Evolutionary conservation across 2,888 invertebrate genomes (phyloP), one percentile per base, ranked within the genome.

Genomic region (Gibbula magus): DNA sequence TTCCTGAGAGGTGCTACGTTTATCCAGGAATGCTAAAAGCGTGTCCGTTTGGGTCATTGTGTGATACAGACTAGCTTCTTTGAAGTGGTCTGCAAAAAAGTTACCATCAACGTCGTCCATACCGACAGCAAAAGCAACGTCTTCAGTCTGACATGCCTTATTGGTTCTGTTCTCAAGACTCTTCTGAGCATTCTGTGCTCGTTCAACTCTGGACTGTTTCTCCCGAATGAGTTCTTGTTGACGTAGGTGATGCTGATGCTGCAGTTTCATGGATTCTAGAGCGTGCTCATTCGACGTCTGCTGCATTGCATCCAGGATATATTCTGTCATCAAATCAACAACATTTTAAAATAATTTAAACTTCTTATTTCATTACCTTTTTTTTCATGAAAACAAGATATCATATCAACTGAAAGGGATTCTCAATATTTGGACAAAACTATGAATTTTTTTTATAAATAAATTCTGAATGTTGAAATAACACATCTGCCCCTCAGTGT

Each of bases 231-330:
- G 81, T 61, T 87, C 88, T 54, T 87, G 86, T 93, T 96, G 96
- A 91, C 95, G 95, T 3, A 95, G 93, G 88, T 96, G 96, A 90
- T 95, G 95, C 87, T 95, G 95, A 83, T 95, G 95, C 93, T 96
- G 96, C 29, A 96, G 92, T 29, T 94, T 94, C 22, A 96, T 94
- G 0, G 96, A 96, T 91, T 96, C 96, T 29, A 95, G 90, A 2
- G 96, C 95, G 78, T 91, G 86, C 0, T 85, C 79, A 16, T 85
- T 87, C 7, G 79, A 80, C 20, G 92, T 90, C 35, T 82, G 73
- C 86, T 94, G 94, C 93, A 95, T 94, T 22, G 95, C 95, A 85
- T 96, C 95, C 39, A 94, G 92, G 35, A 96, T 92, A 52, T 95
- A 93, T 88, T 95, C 95, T 91, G 80, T 7, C n/a, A n/a, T n/a